Conservation (phyloP, 2,888 invertebrate genomes). For the Allacma fusca region DNA sequence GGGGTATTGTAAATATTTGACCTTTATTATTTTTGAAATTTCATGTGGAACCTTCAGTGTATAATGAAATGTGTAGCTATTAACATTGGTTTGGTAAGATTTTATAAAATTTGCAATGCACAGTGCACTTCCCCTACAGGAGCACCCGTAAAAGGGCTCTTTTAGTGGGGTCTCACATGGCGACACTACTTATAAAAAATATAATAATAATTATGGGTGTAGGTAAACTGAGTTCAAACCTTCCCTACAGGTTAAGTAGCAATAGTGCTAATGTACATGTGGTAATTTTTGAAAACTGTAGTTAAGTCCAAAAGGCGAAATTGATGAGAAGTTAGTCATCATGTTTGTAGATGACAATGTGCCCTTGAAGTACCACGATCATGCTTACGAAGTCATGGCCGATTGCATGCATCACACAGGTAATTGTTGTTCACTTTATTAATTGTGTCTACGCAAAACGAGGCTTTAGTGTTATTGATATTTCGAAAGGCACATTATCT, state of each 20-base stretch:
- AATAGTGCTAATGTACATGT: no score
- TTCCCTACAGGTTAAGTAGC: no score
- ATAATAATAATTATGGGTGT: no score
- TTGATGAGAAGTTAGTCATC: constrained; percentile 37
- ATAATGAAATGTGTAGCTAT: constrained; percentile 44
- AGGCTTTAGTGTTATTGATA: not conserved
- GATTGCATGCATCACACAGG: constrained; percentile 44
- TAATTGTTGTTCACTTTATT: not conserved
- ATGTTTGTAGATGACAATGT: constrained; percentile 39
- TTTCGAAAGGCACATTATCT: no score
- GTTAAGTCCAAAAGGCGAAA: constrained; percentile 25
- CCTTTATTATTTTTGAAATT: no score
- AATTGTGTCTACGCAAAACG: not conserved
- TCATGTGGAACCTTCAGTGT: no score
- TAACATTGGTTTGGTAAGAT: constrained; percentile 41
- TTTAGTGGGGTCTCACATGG: no score
- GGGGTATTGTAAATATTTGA: no score
- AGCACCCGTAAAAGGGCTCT: no score
- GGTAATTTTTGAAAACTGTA: not conserved
- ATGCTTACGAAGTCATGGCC: constrained; percentile 33
- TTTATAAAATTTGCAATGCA: constrained; percentile 2
- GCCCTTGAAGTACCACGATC: constrained; percentile 29
- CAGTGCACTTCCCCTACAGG: no score
- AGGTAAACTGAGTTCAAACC: no score
- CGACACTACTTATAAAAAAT: no score